phyloP scores from a whole-genome alignment of 2,113 vertebrate genomes.

The Murina feae region DNA sequence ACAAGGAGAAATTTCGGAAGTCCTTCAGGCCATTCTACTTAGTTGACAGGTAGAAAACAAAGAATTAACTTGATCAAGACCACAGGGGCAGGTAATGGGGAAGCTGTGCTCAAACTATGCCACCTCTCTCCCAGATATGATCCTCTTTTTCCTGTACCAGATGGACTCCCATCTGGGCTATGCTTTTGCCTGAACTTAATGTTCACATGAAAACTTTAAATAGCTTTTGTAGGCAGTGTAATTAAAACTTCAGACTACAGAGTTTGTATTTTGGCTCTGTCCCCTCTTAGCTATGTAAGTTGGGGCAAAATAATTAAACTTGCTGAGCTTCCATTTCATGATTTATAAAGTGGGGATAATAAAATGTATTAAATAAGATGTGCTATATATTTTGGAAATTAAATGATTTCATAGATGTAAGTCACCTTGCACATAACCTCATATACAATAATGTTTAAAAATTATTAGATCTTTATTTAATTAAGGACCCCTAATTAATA shows the following conservation, averaged over 20 bases:
- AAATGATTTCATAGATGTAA: not conserved
- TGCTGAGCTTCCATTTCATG: not conserved
- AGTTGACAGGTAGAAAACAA: not conserved
- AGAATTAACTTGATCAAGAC: not conserved
- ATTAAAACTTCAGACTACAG: not conserved
- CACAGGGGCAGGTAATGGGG: not conserved
- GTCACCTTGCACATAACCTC: not conserved
- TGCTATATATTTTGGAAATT: not conserved
- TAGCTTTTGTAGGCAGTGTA: not conserved
- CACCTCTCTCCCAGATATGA: not conserved
- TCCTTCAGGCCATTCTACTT: not conserved
- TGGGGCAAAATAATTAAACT: constrained; percentile 7
- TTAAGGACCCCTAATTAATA: not conserved
- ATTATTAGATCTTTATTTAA: not conserved
- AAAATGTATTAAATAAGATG: not conserved
- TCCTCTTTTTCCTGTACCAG: not conserved
- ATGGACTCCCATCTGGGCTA: not conserved
- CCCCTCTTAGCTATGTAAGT: not conserved
- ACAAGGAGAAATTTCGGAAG: not conserved
- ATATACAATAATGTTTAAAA: not conserved
- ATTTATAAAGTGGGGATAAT: not conserved
- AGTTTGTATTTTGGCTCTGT: not conserved
- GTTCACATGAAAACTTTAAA: not conserved
- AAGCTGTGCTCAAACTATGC: not conserved
- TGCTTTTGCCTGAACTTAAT: constrained; percentile 3